Conservation (phyloP, 2,888 invertebrate genomes). For the Oligia fasciuncula region DNA sequence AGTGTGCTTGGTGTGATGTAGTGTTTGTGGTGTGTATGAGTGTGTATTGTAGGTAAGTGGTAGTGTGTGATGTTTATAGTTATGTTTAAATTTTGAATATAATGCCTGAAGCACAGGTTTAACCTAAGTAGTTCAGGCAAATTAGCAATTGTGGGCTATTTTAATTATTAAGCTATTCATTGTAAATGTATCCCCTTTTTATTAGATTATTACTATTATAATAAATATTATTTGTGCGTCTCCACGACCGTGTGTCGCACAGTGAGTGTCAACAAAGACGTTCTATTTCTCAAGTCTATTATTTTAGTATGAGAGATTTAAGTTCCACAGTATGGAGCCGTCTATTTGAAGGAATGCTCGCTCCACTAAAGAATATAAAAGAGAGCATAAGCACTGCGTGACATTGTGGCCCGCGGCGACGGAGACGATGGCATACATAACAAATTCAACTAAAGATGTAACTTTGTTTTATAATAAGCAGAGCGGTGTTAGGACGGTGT, state of each 20-base stretch:
- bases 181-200: too few relatives aligned
- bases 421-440: constrained; percentile 34
- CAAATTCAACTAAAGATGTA: constrained; percentile 46
- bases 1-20: too few relatives aligned
- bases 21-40: too few relatives aligned
- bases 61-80: too few relatives aligned
- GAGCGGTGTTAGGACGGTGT: background rate
- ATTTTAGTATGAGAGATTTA: constrained; percentile 77
- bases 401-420: constrained; percentile 46
- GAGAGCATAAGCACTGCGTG: constrained; percentile 51
- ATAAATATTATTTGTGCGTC: constrained; percentile 43
- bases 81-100: constrained; percentile 3
- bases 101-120: background rate
- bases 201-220: too few relatives aligned
- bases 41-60: too few relatives aligned
- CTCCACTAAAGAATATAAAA: constrained; percentile 69
- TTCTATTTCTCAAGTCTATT: constrained; percentile 74
- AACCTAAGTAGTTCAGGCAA: too few relatives aligned
- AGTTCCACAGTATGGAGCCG: constrained; percentile 66
- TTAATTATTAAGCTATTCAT: too few relatives aligned
- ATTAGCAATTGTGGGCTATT: too few relatives aligned
- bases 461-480: constrained; percentile 51
- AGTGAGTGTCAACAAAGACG: constrained; percentile 72
- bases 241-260: constrained; percentile 65
- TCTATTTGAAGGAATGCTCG: constrained; percentile 66